Base-by-base conservation (phyloP, 2,113 vertebrate species). In the Syrrhaptes paradoxus region DNA sequence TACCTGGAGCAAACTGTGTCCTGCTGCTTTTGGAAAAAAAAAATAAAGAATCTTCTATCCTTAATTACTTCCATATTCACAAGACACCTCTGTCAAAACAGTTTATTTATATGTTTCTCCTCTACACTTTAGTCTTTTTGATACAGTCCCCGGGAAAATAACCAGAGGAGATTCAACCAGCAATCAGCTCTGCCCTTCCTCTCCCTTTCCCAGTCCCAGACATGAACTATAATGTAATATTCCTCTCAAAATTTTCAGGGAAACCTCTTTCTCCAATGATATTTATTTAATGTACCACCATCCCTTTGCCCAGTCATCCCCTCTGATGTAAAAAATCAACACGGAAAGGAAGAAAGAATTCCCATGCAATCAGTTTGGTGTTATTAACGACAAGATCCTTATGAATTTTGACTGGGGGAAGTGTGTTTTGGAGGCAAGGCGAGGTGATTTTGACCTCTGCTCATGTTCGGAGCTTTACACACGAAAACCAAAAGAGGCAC, bases 371-470 rank as follows among this genome's bases (percentile, higher is more conserved):
- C 68, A 17, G 4, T 71, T 74, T 57, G 63, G 66, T 1, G 1
- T 83, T 73, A 57, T 68, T 92, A 93, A 83, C 0, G 36, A 89
- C 71, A 70, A 82, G 36, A 94, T 76, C 78, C 61, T 87, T 59
- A 74, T 13, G 66, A 86, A 78, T 88, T 93, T 70, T 67, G 55
- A 86, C 0, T 16, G 26, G 68, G 71, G 28, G 5, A 24, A 72
- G 43, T 26, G 73, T 63, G 82, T 43, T 82, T 90, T 61, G 79
- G 79, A 74, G 81, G 63, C 58, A 29, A 91, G 31, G 75, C 2
- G 54, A 91, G 82, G 80, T 73, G 88, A 43, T 84, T 85, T 63
- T 81, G 76, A 94, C 84, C 89, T 96, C 94, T 72, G 74, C 62
- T 81, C n/a, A 0, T 36, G 54, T 38, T 88, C 34, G 6, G 85